These are phyloP conservation scores for Macrosteles quadrilineatus DNA, from an alignment of 1,140 invertebrate species.

Conservation along the genomic window DNA sequence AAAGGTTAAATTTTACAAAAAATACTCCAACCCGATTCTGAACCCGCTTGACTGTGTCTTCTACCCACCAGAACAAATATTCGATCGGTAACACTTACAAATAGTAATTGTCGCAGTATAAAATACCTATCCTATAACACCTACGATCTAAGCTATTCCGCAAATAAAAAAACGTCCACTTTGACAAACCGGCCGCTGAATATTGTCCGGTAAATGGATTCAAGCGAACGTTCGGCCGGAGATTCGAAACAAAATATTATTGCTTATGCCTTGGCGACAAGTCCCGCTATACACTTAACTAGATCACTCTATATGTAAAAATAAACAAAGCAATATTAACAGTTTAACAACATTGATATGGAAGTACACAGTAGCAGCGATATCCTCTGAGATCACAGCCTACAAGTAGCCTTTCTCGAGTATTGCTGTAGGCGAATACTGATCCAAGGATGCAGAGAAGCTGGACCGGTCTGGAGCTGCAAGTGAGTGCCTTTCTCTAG, in stretches of 20 bases:
- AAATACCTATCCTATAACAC: not conserved
- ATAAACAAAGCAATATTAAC: constrained; percentile 32
- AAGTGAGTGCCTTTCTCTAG: too few species aligned
- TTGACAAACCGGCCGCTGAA: constrained; percentile 1
- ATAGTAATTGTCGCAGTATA: constrained; percentile 23
- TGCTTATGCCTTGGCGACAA: constrained; percentile 25
- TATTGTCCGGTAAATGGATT: not conserved
- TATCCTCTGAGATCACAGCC: constrained; percentile 14
- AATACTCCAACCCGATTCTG: not conserved
- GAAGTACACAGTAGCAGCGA: constrained; percentile 26
- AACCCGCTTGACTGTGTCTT: constrained; percentile 1
- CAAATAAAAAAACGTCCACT: constrained; percentile 15
- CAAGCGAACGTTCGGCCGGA: not conserved
- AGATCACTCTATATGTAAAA: constrained; percentile 24
- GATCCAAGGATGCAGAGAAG: too few species aligned
- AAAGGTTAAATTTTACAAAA: too few species aligned
- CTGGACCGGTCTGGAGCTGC: too few species aligned
- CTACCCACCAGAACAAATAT: not conserved
- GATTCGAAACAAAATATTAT: constrained; percentile 9
- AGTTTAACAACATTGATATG: constrained; percentile 34
- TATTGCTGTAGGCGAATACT: not conserved
- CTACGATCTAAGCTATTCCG: constrained; percentile 12
- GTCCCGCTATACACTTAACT: constrained; percentile 2
- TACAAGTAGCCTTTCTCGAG: not conserved
- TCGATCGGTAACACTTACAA: constrained; percentile 25